Conservation (phyloP, 2,888 invertebrate genomes). For the Spatulosminthurus flaviceps region DNA sequence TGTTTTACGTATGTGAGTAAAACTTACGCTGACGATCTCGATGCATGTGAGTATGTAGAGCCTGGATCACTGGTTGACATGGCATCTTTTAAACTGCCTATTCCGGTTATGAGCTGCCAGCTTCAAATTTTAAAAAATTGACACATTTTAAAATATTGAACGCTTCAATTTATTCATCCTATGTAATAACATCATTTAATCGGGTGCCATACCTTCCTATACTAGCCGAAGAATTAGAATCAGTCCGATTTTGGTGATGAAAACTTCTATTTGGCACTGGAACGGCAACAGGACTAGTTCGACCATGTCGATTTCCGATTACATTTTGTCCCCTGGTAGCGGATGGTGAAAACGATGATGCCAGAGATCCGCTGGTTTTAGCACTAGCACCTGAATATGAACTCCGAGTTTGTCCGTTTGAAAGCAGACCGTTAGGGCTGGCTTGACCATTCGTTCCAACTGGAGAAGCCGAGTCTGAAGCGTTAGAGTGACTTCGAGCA, state of each 20-base stretch:
- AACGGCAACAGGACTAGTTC: constrained; percentile 75
- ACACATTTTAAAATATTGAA: neutral
- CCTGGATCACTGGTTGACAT: constrained; percentile 66
- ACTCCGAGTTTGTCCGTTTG: constrained; percentile 32
- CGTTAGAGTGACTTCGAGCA: constrained; percentile 40
- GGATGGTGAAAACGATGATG: neutral
- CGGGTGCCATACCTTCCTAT: constrained; percentile 68
- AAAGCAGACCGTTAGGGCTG: constrained; percentile 4
- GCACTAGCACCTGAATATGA: constrained; percentile 28
- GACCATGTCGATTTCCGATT: constrained; percentile 59
- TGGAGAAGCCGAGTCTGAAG: neutral
- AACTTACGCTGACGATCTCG: constrained; percentile 62
- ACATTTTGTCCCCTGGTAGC: neutral
- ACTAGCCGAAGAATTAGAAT: constrained; percentile 71
- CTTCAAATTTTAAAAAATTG: constrained; percentile 65
- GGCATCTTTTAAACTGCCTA: constrained; percentile 73
- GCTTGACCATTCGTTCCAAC: neutral
- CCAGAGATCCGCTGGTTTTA: constrained; percentile 4
- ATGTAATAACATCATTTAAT: neutral
- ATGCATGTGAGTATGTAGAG: constrained; percentile 64
- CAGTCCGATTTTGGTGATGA: constrained; percentile 70
- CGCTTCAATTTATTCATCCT: neutral
- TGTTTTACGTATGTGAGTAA: neutral
- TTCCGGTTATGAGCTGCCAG: constrained; percentile 77
- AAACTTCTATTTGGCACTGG: constrained; percentile 71